phyloP scores from a whole-genome alignment of 2,113 vertebrate species.

The Rhadina sibilatrix region DNA sequence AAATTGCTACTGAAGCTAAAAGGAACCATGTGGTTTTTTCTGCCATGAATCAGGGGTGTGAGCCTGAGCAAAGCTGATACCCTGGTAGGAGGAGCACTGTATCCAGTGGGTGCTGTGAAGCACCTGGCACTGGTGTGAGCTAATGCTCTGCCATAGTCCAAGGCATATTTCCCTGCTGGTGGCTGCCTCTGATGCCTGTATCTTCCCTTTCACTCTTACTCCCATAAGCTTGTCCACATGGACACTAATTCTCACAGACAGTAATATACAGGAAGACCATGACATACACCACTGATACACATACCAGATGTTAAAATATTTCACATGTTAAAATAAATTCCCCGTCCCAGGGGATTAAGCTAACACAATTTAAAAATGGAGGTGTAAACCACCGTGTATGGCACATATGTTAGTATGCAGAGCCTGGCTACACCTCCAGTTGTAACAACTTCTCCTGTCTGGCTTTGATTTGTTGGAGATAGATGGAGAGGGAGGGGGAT shows the following conservation, averaged over 20 bases:
- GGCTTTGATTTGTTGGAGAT: constrained; percentile 54
- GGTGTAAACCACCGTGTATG: not conserved
- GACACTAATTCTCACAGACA: not conserved
- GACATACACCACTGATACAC: not conserved
- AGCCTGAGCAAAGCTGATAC: not conserved
- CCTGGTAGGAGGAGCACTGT: not conserved
- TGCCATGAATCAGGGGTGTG: not conserved
- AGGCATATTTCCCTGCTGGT: not conserved
- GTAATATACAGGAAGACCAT: constrained; percentile 4
- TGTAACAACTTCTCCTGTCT: constrained; percentile 40
- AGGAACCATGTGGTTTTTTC: accelerated
- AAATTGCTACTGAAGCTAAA: not conserved
- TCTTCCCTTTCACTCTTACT: not conserved
- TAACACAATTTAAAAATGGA: not conserved
- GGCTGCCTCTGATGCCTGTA: not conserved
- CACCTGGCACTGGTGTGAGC: not conserved
- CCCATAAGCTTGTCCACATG: not conserved
- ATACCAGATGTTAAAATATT: not conserved
- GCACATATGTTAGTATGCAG: constrained; percentile 6
- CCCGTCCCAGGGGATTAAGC: not conserved
- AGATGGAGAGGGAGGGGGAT: not conserved
- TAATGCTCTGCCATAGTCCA: not conserved
- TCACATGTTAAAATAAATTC: constrained; percentile 23
- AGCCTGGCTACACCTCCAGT: not conserved
- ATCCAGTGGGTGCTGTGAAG: accelerated